Percentiles rank a stretch among this genome's conserved stretches.
Conservation (phyloP, 2,888 invertebrate species). For the Heteropelma amictum region DNA sequence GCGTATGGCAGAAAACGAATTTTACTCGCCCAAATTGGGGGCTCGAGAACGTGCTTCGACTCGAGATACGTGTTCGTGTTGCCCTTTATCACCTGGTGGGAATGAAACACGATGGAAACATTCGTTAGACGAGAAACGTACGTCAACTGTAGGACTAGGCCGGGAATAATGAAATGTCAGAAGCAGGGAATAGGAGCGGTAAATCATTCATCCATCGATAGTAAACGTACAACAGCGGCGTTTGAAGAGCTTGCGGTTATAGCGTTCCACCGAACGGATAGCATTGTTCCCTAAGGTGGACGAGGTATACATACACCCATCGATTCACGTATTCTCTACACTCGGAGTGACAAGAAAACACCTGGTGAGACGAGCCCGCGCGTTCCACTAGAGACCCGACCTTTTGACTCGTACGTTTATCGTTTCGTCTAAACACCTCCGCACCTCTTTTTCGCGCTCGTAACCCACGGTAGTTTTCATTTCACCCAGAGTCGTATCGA, state of each 20-base stretch:
- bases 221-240: neutral
- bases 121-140: conserved; percentile 21
- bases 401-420: conserved; percentile 43
- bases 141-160: conserved; percentile 4
- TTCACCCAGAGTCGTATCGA: too few species aligned
- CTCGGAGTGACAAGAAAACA: conserved; percentile 54
- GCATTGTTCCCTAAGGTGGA: conserved; percentile 41
- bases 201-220: conserved; percentile 43
- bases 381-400: conserved; percentile 37
- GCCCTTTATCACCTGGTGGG: conserved; percentile 86
- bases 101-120: conserved; percentile 32
- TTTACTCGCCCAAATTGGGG: conserved; percentile 91
- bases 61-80: conserved; percentile 93
- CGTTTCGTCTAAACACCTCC: neutral
- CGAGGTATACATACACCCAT: too few species aligned
- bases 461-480: too few species aligned
- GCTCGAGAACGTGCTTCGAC: conserved; percentile 87
- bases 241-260: neutral
- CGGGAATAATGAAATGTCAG: conserved; percentile 47
- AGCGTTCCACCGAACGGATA: neutral
- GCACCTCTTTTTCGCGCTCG: conserved; percentile 36
- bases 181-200: conserved; percentile 28
- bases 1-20: conserved; percentile 92
- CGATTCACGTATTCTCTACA: too few species aligned
- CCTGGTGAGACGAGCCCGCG: conserved; percentile 40